Evolutionary conservation across 2,113 vertebrate species (phyloP), one percentile per base, ranked within the genome.

Genomic region (Chunga burmeisteri): DNA sequence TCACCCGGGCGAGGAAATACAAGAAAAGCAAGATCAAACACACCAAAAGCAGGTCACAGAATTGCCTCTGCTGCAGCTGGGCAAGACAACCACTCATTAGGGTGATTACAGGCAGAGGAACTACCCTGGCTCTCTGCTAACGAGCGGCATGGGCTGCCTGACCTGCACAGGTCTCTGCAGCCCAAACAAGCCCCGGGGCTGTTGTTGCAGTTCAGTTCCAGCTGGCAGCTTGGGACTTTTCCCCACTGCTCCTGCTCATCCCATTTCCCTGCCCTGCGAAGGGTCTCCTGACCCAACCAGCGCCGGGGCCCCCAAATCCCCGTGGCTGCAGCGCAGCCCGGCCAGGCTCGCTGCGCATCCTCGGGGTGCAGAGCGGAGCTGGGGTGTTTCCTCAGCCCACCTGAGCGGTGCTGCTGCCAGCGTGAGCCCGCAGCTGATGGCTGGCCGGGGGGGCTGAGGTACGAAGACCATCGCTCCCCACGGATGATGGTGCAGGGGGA

Each of bases 381-480:
- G 9, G 36, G 58, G 10, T 0, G 10, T 11, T 49, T 9, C 78
- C 52, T 47, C 16, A 26, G 63, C n/a, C 50, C 2, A 3, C 8
- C 23, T 2, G 7, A 42, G 55, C 36, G 4, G 20, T 7, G n/a
- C 71, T 46, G 47, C 15, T 13, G 40, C n/a, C 58, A 23, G 40
- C 1, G 4, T 2, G 59, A 75, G 34, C 22, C 46, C 7, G 0
- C 2, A 10, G 55, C 55, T 29, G 23, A 17, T 0, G 3, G 14
- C 6, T 0, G 1, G n/a, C 8, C 22, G 1, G 8, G n/a, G 14
- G 9, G 7, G 7, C 0, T 0, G 49, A 2, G 58, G 42, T 11
- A 30, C 56, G 10, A 32, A 62, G 67, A 21, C 3, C 66, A 5
- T 3, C 46, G 2, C 26, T n/a, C 20, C 29, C 46, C 17, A 0